Evolutionary conservation across 2,113 vertebrate genomes (phyloP), one percentile per base, ranked within the genome.

Genomic region (Neolamprologus hecqui): DNA sequence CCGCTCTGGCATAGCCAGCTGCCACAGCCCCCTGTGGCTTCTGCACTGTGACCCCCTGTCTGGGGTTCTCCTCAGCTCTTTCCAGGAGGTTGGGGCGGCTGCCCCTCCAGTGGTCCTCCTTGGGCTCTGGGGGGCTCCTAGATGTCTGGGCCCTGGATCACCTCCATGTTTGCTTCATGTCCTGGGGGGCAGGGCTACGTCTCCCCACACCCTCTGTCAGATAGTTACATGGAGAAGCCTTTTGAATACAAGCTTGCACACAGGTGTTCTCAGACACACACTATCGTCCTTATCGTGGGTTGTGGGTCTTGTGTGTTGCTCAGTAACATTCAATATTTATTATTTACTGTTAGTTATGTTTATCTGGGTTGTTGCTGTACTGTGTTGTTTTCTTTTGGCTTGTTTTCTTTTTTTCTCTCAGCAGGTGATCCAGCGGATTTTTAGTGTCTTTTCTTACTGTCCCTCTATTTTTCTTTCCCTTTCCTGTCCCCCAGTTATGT

Each of bases 401-500:
- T 28, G 23, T 58, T 28, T 28, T 28, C 13, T 58, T 15, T 8
- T 26, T 9, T 58, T 6, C 15, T 60, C 57, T 33, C 28, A 33
- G 5, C 57, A 17, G 28, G 28, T 60, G 57, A 60, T 31, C 57
- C 57, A 60, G 26, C 0, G 0, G 28, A 2, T 6, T 17, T 60
- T 60, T 60, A 31, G 57, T 3, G 26, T 31, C 8, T 60, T 60
- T 60, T 31, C 5, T 60, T 60, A 2, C 14, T 31, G 57, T 31
- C 57, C 8, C 8, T 10, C 57, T 10, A 5, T 60, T 60, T 31
- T 60, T 31, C 57, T 60, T 17, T 57, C 57, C 5, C 57, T 33
- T 60, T 60, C 15, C 57, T 33, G 0, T 60, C 1, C 26, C 57
- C 28, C 5, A 0, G 57, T 0, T 33, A 33, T 60, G 0, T 60